Evolutionary conservation across 2,888 invertebrate genomes (phyloP), one percentile per base, ranked within the genome.

Genomic region (Tenthredo distinguenda): DNA sequence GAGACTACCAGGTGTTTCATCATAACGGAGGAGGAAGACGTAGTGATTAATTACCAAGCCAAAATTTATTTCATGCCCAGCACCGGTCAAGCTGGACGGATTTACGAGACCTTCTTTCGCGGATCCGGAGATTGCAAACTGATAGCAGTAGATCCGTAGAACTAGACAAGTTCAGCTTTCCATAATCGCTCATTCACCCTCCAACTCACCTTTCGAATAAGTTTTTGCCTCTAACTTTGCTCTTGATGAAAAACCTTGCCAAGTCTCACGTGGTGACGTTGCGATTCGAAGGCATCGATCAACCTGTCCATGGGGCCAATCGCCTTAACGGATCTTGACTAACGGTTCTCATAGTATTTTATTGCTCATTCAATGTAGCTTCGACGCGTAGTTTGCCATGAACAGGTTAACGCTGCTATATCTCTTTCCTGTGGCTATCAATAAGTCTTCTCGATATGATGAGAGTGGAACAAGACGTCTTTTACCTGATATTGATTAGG

Each of bases 291-390:
- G 21, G 12, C 76, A 31, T 76, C 76, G 50, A 76, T 79, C 55
- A 79, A 55, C 34, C 77, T 77, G 50, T 31, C 77, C 55, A 77
- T 77, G 15, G 50, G 79, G 79, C 58, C 79, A 58, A 81, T n/a
- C 62, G 26, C 50, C 40, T 62, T 62, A 62, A 81, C 58, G 58
- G 62, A 62, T 62, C 58, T 58, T 9, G 58, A 62, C 15, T 81
- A 81, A 81, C 81, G 81, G 81, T 81, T 81, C 40, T 62, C 37
- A n/a, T 81, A 81, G 81, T 81, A 81, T 81, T 81, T 62, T 50
- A 81, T 40, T 21, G 62, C 81, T 21, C 40, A 62, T 81, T 81
- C 81, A 81, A 55, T n/a, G 12, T 21, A 62, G 37, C 58, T 37
- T 62, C 62, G 7, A 81, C 31, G 40, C 62, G 40, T 81, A 62